These are phyloP conservation scores for Macrostomum lignano DNA, from an alignment of 1,140 invertebrate species.

Conservation along the genomic window DNA sequence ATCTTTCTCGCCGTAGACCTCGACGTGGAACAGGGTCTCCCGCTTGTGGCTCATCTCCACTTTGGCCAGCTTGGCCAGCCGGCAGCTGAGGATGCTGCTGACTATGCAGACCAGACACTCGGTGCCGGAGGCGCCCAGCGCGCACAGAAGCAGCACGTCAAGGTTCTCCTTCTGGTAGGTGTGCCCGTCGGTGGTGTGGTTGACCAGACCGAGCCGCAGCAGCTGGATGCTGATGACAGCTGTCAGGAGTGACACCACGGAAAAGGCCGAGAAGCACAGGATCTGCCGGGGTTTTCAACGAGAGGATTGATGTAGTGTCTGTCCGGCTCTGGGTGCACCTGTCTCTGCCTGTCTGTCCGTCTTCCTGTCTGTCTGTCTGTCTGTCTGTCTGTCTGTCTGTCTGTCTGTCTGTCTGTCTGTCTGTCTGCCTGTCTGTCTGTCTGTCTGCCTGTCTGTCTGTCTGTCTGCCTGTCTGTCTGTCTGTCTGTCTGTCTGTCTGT, in stretches of 20 bases:
- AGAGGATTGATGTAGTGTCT: too few species aligned
- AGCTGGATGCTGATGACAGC: conserved; percentile 27
- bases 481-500: too few species aligned
- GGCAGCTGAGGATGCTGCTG: conserved; percentile 19
- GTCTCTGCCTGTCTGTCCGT: too few species aligned
- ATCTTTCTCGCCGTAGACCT: conserved; percentile 17
- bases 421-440: too few species aligned
- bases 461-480: too few species aligned
- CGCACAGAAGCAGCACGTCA: conserved; percentile 16
- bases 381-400: too few species aligned
- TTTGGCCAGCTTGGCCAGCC: conserved; percentile 22
- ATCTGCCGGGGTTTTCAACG: too few species aligned
- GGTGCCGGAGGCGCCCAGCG: conserved; percentile 15
- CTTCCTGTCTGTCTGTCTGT: too few species aligned
- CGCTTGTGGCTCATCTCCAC: conserved; percentile 21
- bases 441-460: too few species aligned
- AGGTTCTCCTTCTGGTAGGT: conserved; percentile 20
- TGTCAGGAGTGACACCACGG: conserved; percentile 25
- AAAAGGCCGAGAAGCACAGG: conserved; percentile 27
- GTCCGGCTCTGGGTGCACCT: too few species aligned
- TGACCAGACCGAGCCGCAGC: conserved; percentile 25
- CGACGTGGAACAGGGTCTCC: conserved; percentile 25
- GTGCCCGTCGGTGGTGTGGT: conserved; percentile 27
- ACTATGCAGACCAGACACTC: conserved; percentile 24
- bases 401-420: too few species aligned